Evolutionary conservation across 2,888 invertebrate genomes (phyloP), one percentile per base, ranked within the genome.

Genomic region (Blomia tropicalis): DNA sequence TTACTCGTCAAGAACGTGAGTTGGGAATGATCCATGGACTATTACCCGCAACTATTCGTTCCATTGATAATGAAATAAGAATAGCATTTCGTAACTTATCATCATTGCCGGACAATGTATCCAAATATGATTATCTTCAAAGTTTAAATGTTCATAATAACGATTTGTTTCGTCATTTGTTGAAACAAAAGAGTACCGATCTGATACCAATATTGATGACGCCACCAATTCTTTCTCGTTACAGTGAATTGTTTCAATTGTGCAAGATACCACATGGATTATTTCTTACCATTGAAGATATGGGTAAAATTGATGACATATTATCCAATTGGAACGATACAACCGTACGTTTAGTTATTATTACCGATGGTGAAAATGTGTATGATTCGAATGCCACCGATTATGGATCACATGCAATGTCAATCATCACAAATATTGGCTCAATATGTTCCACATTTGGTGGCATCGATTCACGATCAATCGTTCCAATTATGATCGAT

Each of bases 281-380:
- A 25, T 54, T 22, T 22, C 11, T 54, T 17, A 54, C 5, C 29
- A 5, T 27, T 4, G 23, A 54, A 7, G 29, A 54, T n/a, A 14
- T 54, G 19, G 56, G 29, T 14, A 54, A 54, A 22, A n/a, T 54
- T 4, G 7, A 5, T 5, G 25, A 22, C 7, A 27, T 54, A 17
- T 27, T 54, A n/a, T 22, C 23, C 27, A 54, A 27, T 54, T 27
- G 29, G 27, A 14, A 22, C 5, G 56, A 54, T 14, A 22, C 5
- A 11, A 17, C 7, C 14, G 29, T 67, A 41, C 43, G 69, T 73
- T 77, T 76, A 2, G 73, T 78, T 63, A 77, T 78, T 19, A 76
- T 78, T 47, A 78, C 78, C n/a, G 78, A 78, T 66, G 78, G 78
- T 23, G 77, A 78, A 70, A 69, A 78, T 43, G 78, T 78, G 65